Conservation (phyloP, 2,797 vertebrate genomes). For the Alectoris magna region DNA sequence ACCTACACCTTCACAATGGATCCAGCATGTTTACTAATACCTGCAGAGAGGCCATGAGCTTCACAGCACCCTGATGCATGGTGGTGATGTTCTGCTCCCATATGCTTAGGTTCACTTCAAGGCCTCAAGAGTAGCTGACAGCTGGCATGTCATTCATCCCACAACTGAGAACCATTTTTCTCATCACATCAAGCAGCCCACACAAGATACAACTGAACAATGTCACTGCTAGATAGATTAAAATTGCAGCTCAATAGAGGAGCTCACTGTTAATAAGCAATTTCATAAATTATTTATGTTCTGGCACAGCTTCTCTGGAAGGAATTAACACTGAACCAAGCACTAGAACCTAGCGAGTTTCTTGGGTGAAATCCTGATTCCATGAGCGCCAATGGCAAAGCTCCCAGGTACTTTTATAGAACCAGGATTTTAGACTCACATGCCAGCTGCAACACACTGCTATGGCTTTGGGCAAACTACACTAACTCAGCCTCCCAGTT, state of each 20-base stretch:
- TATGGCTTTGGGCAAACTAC: background rate
- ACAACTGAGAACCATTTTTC: background rate
- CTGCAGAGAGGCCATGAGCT: background rate
- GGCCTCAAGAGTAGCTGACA: background rate
- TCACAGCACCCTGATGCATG: background rate
- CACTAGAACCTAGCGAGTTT: background rate
- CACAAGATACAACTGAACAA: background rate
- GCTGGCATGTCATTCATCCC: background rate
- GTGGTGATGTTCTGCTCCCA: background rate
- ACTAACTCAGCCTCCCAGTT: background rate
- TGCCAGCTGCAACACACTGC: background rate
- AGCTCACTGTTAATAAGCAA: background rate
- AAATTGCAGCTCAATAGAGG: background rate
- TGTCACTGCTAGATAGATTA: background rate
- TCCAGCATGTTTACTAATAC: background rate
- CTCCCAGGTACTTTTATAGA: background rate
- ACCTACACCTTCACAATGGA: background rate
- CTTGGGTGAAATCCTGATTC: background rate
- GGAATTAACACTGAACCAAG: conserved; percentile 8
- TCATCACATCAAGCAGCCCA: background rate
- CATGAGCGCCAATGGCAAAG: background rate
- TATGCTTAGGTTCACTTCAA: background rate
- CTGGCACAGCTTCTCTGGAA: conserved; percentile 13
- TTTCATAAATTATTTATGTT: conserved; percentile 14
- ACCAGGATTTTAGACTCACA: background rate